Conservation (phyloP, 1,140 invertebrate species). For the Neuroterus valhalla region DNA sequence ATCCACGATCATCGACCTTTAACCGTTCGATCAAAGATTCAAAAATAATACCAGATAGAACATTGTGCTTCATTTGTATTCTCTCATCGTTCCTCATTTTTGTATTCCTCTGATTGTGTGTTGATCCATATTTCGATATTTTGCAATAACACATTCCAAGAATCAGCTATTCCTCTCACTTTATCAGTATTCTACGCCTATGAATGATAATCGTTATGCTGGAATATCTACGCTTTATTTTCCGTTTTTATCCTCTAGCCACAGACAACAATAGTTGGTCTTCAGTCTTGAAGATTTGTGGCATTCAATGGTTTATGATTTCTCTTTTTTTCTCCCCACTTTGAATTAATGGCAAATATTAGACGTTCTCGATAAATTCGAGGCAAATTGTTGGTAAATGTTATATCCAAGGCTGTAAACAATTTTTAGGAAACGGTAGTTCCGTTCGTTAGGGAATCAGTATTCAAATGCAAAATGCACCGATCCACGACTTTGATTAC, state of each 20-base stretch:
- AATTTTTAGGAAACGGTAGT: too few relatives aligned
- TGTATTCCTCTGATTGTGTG: not conserved
- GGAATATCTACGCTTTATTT: not conserved
- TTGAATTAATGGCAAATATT: too few relatives aligned
- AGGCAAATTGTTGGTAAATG: too few relatives aligned
- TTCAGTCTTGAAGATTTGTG: not conserved
- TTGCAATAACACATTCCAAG: too few relatives aligned
- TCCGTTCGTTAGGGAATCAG: too few relatives aligned
- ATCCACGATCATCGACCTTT: constrained; percentile 34
- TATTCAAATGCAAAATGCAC: too few relatives aligned
- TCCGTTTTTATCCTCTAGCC: constrained; percentile 8
- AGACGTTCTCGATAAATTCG: too few relatives aligned
- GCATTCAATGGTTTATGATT: too few relatives aligned
- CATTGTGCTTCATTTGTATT: not conserved
- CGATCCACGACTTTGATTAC: too few relatives aligned
- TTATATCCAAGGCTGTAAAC: too few relatives aligned
- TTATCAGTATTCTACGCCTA: not conserved
- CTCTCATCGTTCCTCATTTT: not conserved
- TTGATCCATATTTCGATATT: not conserved
- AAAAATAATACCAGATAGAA: not conserved
- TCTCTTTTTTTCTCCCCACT: too few relatives aligned
- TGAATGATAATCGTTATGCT: constrained; percentile 7
- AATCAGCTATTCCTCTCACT: not conserved
- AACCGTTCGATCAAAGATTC: not conserved
- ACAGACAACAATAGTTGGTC: not conserved